phyloP scores from a whole-genome alignment of 2,888 invertebrate species.

The Cheilosia impressa region DNA sequence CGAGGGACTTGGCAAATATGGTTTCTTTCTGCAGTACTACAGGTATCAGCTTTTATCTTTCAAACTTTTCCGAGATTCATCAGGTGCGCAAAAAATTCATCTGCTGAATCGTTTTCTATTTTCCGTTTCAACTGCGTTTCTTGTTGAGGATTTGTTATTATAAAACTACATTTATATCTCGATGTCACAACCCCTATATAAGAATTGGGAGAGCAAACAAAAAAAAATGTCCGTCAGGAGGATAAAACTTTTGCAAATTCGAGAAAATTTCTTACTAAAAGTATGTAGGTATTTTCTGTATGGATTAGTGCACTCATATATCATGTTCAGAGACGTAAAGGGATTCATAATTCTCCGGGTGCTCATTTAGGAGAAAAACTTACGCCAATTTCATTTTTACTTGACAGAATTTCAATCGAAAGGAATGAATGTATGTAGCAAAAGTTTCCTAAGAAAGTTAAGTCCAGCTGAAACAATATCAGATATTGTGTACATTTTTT shows the following conservation, averaged over 20 bases:
- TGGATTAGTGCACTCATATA: constrained; percentile 66
- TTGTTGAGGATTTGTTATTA: constrained; percentile 60
- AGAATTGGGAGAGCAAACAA: not conserved
- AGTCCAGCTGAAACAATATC: constrained; percentile 11
- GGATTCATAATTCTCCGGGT: constrained; percentile 61
- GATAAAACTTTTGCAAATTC: constrained; percentile 62
- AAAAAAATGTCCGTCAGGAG: constrained; percentile 29
- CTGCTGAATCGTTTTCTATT: constrained; percentile 54
- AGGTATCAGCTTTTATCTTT: constrained; percentile 13
- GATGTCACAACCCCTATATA: constrained; percentile 40
- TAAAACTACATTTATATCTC: constrained; percentile 60
- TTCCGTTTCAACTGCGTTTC: constrained; percentile 42
- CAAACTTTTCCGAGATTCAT: constrained; percentile 53
- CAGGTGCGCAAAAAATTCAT: constrained; percentile 63
- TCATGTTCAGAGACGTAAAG: constrained; percentile 55
- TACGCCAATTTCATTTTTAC: constrained; percentile 62
- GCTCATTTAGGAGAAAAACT: constrained; percentile 62
- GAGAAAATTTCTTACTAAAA: constrained; percentile 45
- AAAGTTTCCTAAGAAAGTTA: constrained; percentile 39
- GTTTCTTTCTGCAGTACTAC: constrained; percentile 7
- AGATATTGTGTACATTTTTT: not conserved
- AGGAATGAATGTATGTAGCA: constrained; percentile 37
- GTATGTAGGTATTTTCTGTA: constrained; percentile 45
- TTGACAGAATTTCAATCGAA: constrained; percentile 53
- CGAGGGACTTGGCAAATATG: constrained; percentile 12